Evolutionary conservation across 2,888 invertebrate species (phyloP).

Genomic region (Euclidia mi): DNA sequence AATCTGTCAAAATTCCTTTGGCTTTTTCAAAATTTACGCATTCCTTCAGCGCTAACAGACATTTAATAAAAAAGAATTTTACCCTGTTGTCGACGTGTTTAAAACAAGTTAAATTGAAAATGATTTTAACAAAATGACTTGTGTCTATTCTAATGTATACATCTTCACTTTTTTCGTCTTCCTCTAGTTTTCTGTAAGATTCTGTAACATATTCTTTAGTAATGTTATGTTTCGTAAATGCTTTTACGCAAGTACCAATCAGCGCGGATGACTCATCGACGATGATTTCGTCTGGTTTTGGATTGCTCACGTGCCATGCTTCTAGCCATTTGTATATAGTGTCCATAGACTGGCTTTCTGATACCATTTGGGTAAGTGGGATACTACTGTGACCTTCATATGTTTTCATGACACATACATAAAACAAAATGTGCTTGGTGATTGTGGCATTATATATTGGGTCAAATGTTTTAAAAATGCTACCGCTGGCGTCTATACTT

Average conservation of each 20-base stretch:
- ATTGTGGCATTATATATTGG: conserved; percentile 16
- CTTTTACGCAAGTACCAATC: conserved; percentile 33
- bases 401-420: conserved; percentile 31
- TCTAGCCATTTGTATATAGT: conserved; percentile 30
- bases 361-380: conserved; percentile 34
- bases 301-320: conserved; percentile 26
- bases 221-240: conserved; percentile 25
- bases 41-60: conserved; percentile 22
- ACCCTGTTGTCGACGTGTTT: conserved; percentile 32
- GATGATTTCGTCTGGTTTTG: conserved; percentile 26
- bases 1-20: conserved; percentile 30
- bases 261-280: conserved; percentile 39
- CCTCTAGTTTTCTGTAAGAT: conserved; percentile 28
- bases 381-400: conserved; percentile 19
- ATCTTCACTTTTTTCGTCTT: conserved; percentile 22
- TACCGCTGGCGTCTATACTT: too few relatives aligned
- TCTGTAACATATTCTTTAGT: conserved; percentile 34
- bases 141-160: conserved; percentile 31
- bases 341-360: conserved; percentile 35
- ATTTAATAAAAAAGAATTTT: conserved; percentile 32
- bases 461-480: conserved; percentile 10
- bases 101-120: conserved; percentile 36
- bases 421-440: conserved; percentile 33
- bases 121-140: conserved; percentile 30
- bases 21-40: conserved; percentile 24